These are phyloP conservation scores for Epizoanthus scotinus DNA, from an alignment of 92 coral and sea anemone species.

Conservation along the genomic window DNA sequence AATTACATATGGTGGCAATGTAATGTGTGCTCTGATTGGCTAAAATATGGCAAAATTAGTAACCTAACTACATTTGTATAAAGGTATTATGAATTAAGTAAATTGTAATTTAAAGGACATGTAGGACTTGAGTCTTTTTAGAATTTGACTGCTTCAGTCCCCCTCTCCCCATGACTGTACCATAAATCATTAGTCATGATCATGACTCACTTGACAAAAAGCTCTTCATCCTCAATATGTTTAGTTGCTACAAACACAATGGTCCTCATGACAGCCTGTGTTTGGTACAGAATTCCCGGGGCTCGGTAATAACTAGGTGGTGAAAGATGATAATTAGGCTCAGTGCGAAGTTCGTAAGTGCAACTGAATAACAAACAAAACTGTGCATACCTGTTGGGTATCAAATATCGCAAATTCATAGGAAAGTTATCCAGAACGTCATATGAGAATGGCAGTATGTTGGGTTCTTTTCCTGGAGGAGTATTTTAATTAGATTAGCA, in stretches of 20 bases:
- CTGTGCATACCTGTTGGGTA: conserved; percentile 63
- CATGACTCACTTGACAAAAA: conserved; percentile 81
- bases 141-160: no score
- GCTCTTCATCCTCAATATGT: conserved; percentile 70
- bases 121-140: no score
- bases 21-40: no score
- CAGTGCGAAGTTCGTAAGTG: neutral
- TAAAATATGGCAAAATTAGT: no score
- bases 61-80: no score
- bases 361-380: no score
- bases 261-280: conserved; percentile 69
- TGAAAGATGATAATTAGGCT: neutral
- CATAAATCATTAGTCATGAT: no score
- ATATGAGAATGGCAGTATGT: conserved; percentile 73
- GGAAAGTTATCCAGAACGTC: conserved; percentile 63
- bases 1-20: no score
- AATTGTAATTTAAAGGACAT: no score
- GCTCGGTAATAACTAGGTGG: conserved; percentile 57
- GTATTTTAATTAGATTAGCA: no score
- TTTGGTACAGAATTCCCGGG: conserved; percentile 69
- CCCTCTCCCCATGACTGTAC: no score
- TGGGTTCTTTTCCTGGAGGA: conserved; percentile 53
- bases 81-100: no score
- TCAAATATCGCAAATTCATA: conserved; percentile 49
- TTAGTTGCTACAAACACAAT: conserved; percentile 65